Percentiles rank a stretch among this genome's conserved stretches.
Conservation (phyloP, 2,797 vertebrate genomes). For the Xyrichtys novacula region DNA sequence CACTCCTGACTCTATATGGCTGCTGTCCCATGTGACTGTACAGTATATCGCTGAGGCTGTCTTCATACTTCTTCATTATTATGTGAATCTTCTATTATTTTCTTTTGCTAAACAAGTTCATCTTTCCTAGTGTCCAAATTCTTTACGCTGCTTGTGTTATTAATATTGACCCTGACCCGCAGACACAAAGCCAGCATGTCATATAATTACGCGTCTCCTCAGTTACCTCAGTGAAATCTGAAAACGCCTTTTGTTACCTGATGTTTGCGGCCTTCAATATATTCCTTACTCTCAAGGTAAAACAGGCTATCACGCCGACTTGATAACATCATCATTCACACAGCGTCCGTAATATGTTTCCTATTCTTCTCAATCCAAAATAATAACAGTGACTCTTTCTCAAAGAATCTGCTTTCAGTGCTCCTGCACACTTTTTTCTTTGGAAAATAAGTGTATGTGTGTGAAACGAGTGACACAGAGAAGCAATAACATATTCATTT, state of each 20-base stretch:
- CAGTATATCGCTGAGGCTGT: not conserved
- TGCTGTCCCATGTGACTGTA: not conserved
- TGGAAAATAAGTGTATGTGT: constrained; percentile 29
- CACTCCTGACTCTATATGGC: not conserved
- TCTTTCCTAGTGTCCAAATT: constrained; percentile 1
- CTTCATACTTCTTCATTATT: not conserved
- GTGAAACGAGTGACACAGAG: constrained; percentile 55
- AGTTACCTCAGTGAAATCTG: constrained; percentile 2
- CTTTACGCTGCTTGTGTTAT: constrained; percentile 15
- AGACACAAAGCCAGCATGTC: constrained; percentile 1
- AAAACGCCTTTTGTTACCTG: constrained; percentile 5
- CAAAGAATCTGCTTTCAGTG: constrained; percentile 20
- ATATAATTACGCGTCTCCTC: constrained; percentile 28
- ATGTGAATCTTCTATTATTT: not conserved
- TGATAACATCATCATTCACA: constrained; percentile 18
- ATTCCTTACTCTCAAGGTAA: not conserved
- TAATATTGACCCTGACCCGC: constrained; percentile 22
- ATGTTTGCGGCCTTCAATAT: not conserved
- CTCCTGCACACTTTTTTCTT: constrained; percentile 24
- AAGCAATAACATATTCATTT: constrained; percentile 54
- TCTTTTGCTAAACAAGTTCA: constrained; percentile 6
- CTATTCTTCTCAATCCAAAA: constrained; percentile 18
- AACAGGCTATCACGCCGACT: not conserved
- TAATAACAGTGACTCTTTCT: constrained; percentile 36
- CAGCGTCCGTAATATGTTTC: not conserved